Evolutionary conservation across 2,797 vertebrate species (phyloP).

Genomic region (Thamnophis elegans): DNA sequence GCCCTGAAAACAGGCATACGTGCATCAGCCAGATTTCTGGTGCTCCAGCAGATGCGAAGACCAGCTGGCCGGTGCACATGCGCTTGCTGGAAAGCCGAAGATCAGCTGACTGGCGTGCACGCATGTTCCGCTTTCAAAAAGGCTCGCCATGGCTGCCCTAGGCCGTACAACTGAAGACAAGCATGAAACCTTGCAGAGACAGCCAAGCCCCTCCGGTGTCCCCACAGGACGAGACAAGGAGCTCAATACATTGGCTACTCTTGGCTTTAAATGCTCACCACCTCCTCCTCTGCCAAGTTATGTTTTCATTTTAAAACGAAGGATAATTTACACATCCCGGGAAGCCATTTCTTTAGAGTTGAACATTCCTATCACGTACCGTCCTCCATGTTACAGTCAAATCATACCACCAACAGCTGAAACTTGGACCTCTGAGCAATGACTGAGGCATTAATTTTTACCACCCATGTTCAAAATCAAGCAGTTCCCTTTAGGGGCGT

Average conservation of each 20-base stretch:
- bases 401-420: not conserved
- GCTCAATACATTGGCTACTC: conserved; percentile 22
- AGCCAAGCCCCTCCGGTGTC: conserved; percentile 49
- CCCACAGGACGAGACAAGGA: conserved; percentile 17
- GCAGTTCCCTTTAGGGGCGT: no score
- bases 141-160: no score
- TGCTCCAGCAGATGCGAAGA: no score
- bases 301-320: not conserved
- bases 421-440: not conserved
- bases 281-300: not conserved
- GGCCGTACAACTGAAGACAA: conserved; percentile 18
- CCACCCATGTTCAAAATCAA: not conserved
- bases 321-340: not conserved
- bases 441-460: not conserved
- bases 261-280: conserved; percentile 8
- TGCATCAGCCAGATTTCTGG: no score
- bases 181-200: conserved; percentile 45
- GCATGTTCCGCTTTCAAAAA: no score
- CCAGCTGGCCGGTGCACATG: no score
- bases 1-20: no score
- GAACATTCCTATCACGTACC: not conserved
- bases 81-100: no score
- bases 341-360: not conserved
- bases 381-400: not conserved
- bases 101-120: no score